Percentiles rank a stretch among this genome's conserved stretches.
Evolutionary conservation across 2,797 vertebrate species (phyloP).

Genomic region (Bradypus variegatus): DNA sequence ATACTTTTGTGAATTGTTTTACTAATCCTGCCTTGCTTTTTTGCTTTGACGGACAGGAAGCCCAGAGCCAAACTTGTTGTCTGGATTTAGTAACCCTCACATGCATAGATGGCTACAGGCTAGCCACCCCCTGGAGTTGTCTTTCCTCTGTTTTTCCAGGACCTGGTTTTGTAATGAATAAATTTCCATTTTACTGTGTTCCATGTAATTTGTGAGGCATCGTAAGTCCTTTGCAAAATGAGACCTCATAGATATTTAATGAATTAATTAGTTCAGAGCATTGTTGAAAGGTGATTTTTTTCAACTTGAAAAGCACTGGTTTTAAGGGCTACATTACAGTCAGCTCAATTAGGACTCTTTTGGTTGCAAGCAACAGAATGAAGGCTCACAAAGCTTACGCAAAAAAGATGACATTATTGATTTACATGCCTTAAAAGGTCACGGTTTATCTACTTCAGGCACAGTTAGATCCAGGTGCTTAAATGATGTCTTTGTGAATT

Average conservation of each 20-base stretch:
- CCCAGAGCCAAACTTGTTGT: not conserved
- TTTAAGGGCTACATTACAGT: not conserved
- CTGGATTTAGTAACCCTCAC: not conserved
- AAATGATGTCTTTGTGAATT: not conserved
- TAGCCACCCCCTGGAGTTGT: not conserved
- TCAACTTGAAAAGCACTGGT: not conserved
- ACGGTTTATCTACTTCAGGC: not conserved
- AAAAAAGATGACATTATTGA: not conserved
- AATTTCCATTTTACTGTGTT: not conserved
- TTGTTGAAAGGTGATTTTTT: not conserved
- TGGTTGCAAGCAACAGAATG: not conserved
- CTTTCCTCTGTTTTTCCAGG: not conserved
- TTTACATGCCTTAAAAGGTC: not conserved
- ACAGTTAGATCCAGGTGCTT: not conserved
- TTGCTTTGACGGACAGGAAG: constrained; percentile 9
- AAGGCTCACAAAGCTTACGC: not conserved
- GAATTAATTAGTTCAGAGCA: not conserved
- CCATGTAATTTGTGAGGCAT: constrained; percentile 13
- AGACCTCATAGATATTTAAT: constrained; percentile 19
- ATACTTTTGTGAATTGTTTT: not conserved
- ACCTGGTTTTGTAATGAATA: not conserved
- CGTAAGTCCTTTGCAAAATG: constrained; percentile 21
- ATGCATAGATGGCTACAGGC: not conserved
- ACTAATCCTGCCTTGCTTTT: constrained; percentile 3
- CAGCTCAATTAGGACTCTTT: not conserved